Evolutionary conservation across 1,140 invertebrate genomes (phyloP), one percentile per base, ranked within the genome.

Genomic region (Potamilus streckersoni): DNA sequence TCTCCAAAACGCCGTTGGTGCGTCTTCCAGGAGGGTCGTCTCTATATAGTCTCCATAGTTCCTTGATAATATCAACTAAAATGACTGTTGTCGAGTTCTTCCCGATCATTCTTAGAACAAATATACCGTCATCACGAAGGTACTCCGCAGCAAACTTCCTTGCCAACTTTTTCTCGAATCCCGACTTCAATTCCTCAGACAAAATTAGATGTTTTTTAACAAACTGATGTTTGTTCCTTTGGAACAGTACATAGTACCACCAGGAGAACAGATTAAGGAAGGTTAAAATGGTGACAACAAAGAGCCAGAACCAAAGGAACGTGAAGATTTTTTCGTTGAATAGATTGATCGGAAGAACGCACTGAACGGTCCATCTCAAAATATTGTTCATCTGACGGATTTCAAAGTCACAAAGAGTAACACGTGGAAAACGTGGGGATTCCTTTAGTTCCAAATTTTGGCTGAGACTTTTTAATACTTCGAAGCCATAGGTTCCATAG

Each of bases 271-370:
- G 82, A 68, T 81, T 87, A n/a, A 88, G 80, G n/a, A 86, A 79
- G 6, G 89, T 90, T 13, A 90, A 82, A 23, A 89, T 70, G 16
- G 90, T 83, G 13, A 87, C 58, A 15, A 85, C 49, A 64, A 83
- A 75, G 12, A 83, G 76, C 86, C 86, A 88, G 69, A 87, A 85
- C 86, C 86, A 88, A 14, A 86, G 70, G 27, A 85, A 77, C 11
- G 86, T 76, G 86, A 91, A 92, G 66, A 92, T 91, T 79, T 91
- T 92, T 80, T 92, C 91, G 75, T 92, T 91, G 83, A 92, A 91
- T 31, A 92, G 83, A 77, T 92, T 92, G 57, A 92, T 91, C 23
- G 91, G 90, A 71, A 92, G 84, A 31, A 91, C 91, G 77, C 91
- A 92, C 80, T 92, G 91, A 60, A 90, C 85, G 0, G 87, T 89